These are phyloP conservation scores for Leptopilina drosophilae DNA, from an alignment of 2,888 invertebrate genomes.

Conservation along the genomic window DNA sequence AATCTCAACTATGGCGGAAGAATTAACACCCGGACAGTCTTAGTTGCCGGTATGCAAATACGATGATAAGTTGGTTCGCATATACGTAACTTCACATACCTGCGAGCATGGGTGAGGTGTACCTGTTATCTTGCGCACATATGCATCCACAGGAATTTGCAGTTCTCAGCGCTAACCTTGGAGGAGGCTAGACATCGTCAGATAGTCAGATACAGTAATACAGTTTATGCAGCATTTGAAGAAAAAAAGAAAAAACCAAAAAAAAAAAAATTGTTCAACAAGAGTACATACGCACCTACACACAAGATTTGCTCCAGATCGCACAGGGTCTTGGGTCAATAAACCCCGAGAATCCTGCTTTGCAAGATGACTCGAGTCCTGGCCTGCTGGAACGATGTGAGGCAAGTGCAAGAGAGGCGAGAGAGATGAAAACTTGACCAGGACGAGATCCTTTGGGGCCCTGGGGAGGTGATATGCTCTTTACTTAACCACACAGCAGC, in stretches of 20 bases:
- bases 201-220: slow-evolving; percentile 47
- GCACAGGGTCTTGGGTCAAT: slow-evolving; percentile 62
- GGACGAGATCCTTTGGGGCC: slow-evolving; percentile 7
- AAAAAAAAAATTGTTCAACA: slow-evolving; percentile 2
- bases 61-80: slow-evolving; percentile 45
- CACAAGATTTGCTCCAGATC: slow-evolving; percentile 57
- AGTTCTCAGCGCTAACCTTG: slow-evolving; percentile 44
- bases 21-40: slow-evolving; percentile 46
- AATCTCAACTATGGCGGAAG: slow-evolving; percentile 23
- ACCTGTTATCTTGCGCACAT: slow-evolving; percentile 50
- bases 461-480: slow-evolving; percentile 16
- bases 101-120: slow-evolving; percentile 29
- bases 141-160: slow-evolving; percentile 45
- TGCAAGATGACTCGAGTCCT: slow-evolving; percentile 47
- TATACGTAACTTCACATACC: background rate
- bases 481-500: slow-evolving; percentile 14
- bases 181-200: slow-evolving; percentile 44
- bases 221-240: slow-evolving; percentile 47
- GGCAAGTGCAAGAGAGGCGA: slow-evolving; percentile 4
- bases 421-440: slow-evolving; percentile 14
- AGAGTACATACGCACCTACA: slow-evolving; percentile 47
- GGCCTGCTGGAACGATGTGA: slow-evolving; percentile 16
- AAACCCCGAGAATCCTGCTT: slow-evolving; percentile 65
- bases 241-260: too few relatives aligned
- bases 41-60: slow-evolving; percentile 55